Percentiles rank a stretch among this genome's conserved stretches.
Evolutionary conservation across 2,888 invertebrate species (phyloP).

Genomic region (Gnatocerus cornutus): DNA sequence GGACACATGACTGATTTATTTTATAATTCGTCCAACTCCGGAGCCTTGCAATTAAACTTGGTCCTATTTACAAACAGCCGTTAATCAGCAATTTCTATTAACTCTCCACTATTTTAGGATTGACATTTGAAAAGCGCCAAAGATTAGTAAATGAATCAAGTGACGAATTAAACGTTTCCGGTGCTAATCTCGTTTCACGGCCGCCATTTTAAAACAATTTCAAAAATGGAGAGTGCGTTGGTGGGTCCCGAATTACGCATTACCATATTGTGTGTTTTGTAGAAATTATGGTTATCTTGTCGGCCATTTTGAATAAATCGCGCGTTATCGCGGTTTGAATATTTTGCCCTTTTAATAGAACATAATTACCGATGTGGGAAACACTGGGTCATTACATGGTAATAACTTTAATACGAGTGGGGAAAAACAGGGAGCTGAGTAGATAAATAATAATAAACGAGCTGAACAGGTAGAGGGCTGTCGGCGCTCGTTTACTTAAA

Average conservation of each 20-base stretch:
- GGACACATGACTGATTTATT: conserved; percentile 39
- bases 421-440: conserved; percentile 25
- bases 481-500: conserved; percentile 38
- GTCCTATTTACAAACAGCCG: conserved; percentile 37
- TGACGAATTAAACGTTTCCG: conserved; percentile 18
- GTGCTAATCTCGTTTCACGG: conserved; percentile 7
- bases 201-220: conserved; percentile 34
- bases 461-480: conserved; percentile 38
- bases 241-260: conserved; percentile 5
- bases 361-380: conserved; percentile 41
- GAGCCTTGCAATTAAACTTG: conserved; percentile 39
- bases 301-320: conserved; percentile 48
- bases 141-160: no score
- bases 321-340: conserved; percentile 28
- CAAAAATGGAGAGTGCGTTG: background rate
- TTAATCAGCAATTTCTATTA: conserved; percentile 33
- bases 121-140: conserved; percentile 41
- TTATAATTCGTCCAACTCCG: conserved; percentile 24
- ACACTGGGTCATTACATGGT: conserved; percentile 31
- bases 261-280: conserved; percentile 23
- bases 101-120: conserved; percentile 10
- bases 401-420: conserved; percentile 36
- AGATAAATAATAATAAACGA: conserved; percentile 47
- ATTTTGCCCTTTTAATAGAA: conserved; percentile 41
- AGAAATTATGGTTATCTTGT: conserved; percentile 16